These are phyloP conservation scores for Podiceps cristatus DNA, from an alignment of 2,113 vertebrate species.

Conservation along the genomic window DNA sequence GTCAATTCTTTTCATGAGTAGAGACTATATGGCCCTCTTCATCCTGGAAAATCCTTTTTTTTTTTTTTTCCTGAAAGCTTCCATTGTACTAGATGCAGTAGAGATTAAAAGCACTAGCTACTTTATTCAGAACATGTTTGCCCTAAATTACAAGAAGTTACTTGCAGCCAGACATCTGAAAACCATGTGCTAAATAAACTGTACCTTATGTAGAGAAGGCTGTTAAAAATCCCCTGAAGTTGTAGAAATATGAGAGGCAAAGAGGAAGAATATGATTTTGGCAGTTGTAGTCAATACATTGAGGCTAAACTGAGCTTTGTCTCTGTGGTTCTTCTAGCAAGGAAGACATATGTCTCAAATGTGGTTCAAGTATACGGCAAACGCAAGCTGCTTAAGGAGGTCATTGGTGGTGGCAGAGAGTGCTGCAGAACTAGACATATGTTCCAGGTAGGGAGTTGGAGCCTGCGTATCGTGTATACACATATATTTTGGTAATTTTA, in stretches of 20 bases:
- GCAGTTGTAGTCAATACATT: slow-evolving; percentile 34
- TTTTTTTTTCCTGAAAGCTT: slow-evolving; percentile 65
- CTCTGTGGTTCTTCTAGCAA: slow-evolving; percentile 18
- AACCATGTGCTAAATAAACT: slow-evolving; percentile 76
- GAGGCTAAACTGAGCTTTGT: slow-evolving; percentile 59
- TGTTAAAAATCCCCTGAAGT: slow-evolving; percentile 78
- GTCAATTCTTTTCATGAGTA: slow-evolving; percentile 23
- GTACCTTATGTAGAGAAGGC: slow-evolving; percentile 62
- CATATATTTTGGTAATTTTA: slow-evolving; percentile 48
- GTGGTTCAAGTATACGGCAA: slow-evolving; percentile 41
- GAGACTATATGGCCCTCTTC: slow-evolving; percentile 23
- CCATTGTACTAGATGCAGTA: slow-evolving; percentile 51
- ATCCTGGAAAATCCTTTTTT: slow-evolving; percentile 62
- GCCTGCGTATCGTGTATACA: neutral
- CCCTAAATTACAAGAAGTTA: slow-evolving; percentile 77
- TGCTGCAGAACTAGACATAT: slow-evolving; percentile 38
- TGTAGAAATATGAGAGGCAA: slow-evolving; percentile 71
- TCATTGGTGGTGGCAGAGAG: slow-evolving; percentile 58
- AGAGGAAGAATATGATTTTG: slow-evolving; percentile 64
- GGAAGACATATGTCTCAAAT: slow-evolving; percentile 62
- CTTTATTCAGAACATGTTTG: slow-evolving; percentile 79
- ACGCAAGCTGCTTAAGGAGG: slow-evolving; percentile 46
- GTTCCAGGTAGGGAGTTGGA: slow-evolving; percentile 44
- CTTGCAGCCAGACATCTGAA: slow-evolving; percentile 76
- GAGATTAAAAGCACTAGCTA: slow-evolving; percentile 71